These are phyloP conservation scores for Panagrolaimus sp. DNA, from an alignment of 1,140 invertebrate genomes.

Conservation along the genomic window DNA sequence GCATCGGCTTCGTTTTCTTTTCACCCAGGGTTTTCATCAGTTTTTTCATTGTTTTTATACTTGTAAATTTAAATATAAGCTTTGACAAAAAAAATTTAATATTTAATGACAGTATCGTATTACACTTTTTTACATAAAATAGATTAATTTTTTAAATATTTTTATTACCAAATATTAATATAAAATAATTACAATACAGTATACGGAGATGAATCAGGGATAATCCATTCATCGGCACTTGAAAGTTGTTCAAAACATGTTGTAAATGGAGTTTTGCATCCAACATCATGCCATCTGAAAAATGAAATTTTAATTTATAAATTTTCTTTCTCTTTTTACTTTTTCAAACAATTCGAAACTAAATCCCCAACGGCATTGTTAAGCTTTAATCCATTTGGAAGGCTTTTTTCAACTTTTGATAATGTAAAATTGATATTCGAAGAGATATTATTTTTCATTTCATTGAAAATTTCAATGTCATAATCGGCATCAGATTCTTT, in stretches of 20 bases:
- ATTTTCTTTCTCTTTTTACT: not conserved
- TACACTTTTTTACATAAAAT: too few relatives aligned
- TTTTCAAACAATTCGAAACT: not conserved
- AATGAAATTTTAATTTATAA: not conserved
- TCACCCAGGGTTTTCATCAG: too few relatives aligned
- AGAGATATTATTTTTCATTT: not conserved
- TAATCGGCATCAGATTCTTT: not conserved
- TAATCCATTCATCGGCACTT: not conserved
- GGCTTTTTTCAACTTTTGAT: not conserved
- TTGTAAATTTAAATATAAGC: too few relatives aligned
- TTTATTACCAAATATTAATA: too few relatives aligned
- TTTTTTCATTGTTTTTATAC: too few relatives aligned
- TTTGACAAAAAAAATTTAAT: too few relatives aligned
- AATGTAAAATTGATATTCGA: not conserved
- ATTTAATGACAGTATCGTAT: too few relatives aligned
- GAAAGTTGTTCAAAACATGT: not conserved
- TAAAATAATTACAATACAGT: not conserved
- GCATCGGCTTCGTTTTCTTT: too few relatives aligned
- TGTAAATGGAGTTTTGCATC: not conserved
- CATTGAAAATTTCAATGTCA: not conserved
- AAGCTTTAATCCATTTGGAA: not conserved
- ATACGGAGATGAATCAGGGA: not conserved
- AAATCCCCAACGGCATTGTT: not conserved
- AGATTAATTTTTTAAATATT: too few relatives aligned
- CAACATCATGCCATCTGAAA: slow-evolving; percentile 2